Base-by-base conservation (phyloP, 1,140 invertebrate species). In the Pogonomyrmex californicus region DNA sequence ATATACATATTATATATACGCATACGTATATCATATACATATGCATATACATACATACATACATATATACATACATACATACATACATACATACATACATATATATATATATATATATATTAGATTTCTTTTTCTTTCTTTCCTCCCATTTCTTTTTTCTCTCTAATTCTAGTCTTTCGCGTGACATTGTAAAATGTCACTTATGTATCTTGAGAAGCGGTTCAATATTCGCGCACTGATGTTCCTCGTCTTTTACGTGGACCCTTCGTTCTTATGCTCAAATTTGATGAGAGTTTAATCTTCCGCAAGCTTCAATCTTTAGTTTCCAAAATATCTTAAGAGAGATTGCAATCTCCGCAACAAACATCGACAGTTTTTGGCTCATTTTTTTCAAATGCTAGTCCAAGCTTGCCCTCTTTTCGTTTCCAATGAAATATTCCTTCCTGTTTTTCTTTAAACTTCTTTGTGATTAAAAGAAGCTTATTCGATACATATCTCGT, bases 121-220 rank as follows among this genome's bases (percentile, higher is more conserved):
- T n/a, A 44, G 79, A 60, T 82, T 62, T 81, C 82, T 73, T 73
- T 90, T 58, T 90, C 58, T 73, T 63, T 76, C 62, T 81, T 78
- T 83, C 85, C 23, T 70, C 54, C 85, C 65, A 30, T 81, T 41
- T 4, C 85, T 73, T 83, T 17, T 82, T 58, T 56, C 58, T 73
- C 58, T 33, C 44, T 41, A 60, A 12, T 17, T 81, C 65, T 82
- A 23, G 79, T 86, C 44, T 73, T 33, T 60, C 54, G 36, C 14
- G n/a, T n/a, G 36, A 51, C 36, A 63, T 54, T 36, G 36, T 33
- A 68, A 81, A 83, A 60, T 73, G 54, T 75, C 79, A 73, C 56
- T n/a, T n/a, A n/a, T n/a, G n/a, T 73, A n/a, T 60, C 41, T 58
- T 51, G 66, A 83, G 66, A 81, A 68, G 56, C 79, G 79, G 68